Percentiles rank a stretch among this genome's conserved stretches.
Evolutionary conservation across 64 coral and sea anemone species (phyloP).

Genomic region (Dendronephthya gigantea): DNA sequence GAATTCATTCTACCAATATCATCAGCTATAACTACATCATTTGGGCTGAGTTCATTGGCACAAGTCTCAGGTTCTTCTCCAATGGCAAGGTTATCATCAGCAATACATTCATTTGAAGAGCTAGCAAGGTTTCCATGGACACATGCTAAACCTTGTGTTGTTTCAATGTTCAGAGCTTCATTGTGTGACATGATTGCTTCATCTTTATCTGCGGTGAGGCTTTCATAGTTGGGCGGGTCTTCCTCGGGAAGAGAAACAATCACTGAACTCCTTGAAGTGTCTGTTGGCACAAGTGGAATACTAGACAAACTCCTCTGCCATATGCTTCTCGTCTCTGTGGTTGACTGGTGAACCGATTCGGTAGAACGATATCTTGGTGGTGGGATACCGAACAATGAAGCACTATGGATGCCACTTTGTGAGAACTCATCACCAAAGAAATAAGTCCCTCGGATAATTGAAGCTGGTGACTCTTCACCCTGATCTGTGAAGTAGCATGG

Average conservation of each 20-base stretch:
- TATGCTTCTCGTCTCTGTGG: neutral
- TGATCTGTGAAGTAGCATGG: neutral
- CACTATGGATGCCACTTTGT: neutral
- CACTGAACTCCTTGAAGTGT: neutral
- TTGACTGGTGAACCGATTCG: neutral
- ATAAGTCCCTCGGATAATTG: neutral
- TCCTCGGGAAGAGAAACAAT: neutral
- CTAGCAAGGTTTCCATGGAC: neutral
- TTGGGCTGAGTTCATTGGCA: neutral
- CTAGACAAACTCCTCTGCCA: neutral
- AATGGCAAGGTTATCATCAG: neutral
- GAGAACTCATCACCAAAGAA: conserved; percentile 15
- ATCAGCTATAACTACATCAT: neutral
- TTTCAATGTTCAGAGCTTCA: neutral
- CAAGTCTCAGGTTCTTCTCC: too few relatives aligned
- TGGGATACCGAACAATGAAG: neutral
- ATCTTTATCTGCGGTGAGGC: neutral
- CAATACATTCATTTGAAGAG: neutral
- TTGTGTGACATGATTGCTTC: neutral
- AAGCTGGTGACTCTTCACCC: neutral
- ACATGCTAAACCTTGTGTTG: too few relatives aligned
- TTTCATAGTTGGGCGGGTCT: neutral
- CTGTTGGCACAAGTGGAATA: conserved; percentile 3
- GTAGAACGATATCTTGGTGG: neutral
- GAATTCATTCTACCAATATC: neutral